Conservation (phyloP, 2,888 invertebrate species). For the Diploptera punctata region DNA sequence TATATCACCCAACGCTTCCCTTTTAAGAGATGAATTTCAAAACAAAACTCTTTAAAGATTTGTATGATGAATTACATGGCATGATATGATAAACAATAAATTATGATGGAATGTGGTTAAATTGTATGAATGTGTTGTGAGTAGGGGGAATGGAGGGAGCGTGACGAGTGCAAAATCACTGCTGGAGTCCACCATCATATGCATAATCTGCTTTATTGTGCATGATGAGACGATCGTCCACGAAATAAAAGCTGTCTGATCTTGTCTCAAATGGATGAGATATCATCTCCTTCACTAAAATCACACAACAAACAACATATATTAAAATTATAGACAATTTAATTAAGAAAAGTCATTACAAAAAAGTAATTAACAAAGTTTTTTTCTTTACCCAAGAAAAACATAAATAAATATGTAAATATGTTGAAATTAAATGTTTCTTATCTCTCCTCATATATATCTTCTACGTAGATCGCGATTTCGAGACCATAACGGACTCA, state of each 20-base stretch:
- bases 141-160: background rate
- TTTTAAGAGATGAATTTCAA: background rate
- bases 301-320: too few species aligned
- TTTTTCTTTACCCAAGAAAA: too few species aligned
- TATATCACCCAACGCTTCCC: background rate
- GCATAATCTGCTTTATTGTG: conserved; percentile 99
- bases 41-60: background rate
- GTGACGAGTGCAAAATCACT: background rate
- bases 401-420: too few species aligned
- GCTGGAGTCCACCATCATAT: conserved; percentile 79
- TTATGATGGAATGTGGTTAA: conserved; percentile 10
- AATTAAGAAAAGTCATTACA: too few species aligned
- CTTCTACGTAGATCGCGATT: too few species aligned
- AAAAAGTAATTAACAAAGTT: too few species aligned
- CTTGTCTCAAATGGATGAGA: conserved; percentile 94
- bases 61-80: background rate
- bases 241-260: conserved; percentile 99
- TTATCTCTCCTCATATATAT: too few species aligned
- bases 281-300: conserved; percentile 96
- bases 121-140: background rate
- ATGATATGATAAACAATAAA: background rate
- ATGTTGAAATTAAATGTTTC: too few species aligned
- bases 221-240: conserved; percentile 96
- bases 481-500: too few species aligned
- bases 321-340: too few species aligned